Base-by-base conservation (phyloP, 1,140 invertebrate genomes). In the Trypoxylus dichotomus region DNA sequence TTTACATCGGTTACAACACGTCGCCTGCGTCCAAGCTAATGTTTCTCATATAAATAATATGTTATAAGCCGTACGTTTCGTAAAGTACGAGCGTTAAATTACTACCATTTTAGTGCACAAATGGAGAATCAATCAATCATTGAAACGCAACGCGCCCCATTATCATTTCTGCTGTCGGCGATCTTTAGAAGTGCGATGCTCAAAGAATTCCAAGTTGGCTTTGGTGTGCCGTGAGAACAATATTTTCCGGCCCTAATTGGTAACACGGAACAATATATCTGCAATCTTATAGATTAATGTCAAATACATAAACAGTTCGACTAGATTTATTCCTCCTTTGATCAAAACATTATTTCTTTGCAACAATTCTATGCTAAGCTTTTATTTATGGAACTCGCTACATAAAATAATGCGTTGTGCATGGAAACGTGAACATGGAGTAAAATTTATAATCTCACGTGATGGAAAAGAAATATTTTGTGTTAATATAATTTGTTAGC, bases 221-320 rank as follows among this genome's bases (percentile, higher is more conserved):
- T 11, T 25, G 74, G 13, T 27, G 74, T n/a, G 74, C 74, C 74
- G 74, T 75, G 74, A 75, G 74, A 75, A 75, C 74, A 75, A 75
- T 75, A 75, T 75, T 75, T 75, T 54, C 74, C 43, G 74, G 21
- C 43, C 43, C 74, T 75, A 75, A 75, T 75, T 75, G 74, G 74
- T 75, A 54, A 43, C 74, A 75, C 43, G 27, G 74, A 75, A 75
- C 42, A 75, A 75, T 75, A 75, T 75, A 75, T 75, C 74, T 75
- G 74, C 74, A 25, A 75, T 75, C 42, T 68, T 75, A 54, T 75
- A 54, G 74, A 54, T 75, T 75, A 75, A 54, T 75, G 74, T 75
- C 74, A 75, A 75, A 75, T 54, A 54, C 42, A 43, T 29, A 54
- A 54, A 29, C 19, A 43, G 41, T 75, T 54, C 13, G 41, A 75